phyloP scores from a whole-genome alignment of 1,140 invertebrate species.

The Stegodyphus mimosarum region DNA sequence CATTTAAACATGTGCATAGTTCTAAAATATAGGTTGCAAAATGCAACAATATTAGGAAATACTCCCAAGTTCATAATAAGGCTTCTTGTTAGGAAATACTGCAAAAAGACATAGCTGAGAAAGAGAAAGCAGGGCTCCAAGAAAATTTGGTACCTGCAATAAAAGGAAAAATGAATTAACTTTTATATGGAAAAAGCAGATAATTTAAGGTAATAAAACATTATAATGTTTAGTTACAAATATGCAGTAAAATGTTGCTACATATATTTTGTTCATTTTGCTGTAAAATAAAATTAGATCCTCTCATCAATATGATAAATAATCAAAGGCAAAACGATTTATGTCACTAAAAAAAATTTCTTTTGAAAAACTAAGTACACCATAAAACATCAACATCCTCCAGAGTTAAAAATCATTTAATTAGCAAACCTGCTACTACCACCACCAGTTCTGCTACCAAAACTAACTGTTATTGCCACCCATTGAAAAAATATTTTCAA shows the following conservation, averaged over 20 bases:
- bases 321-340: background rate
- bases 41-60: background rate
- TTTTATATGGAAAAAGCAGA: background rate
- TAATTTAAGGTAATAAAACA: too few species aligned
- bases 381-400: too few species aligned
- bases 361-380: too few species aligned
- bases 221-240: background rate
- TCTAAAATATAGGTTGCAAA: background rate
- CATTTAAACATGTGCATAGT: constrained; percentile 4
- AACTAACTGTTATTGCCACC: too few species aligned
- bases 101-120: constrained; percentile 79
- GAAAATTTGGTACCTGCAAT: constrained; percentile 78
- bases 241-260: background rate
- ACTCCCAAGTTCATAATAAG: constrained; percentile 18
- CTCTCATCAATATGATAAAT: background rate
- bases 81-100: constrained; percentile 72
- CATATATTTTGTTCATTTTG: background rate
- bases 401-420: too few species aligned
- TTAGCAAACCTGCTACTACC: too few species aligned
- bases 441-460: too few species aligned
- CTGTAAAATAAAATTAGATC: background rate
- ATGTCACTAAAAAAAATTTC: background rate
- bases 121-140: constrained; percentile 76
- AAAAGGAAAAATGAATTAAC: background rate
- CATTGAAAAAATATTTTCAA: too few species aligned